A percentile compares a stretch with the other conserved stretches of the same genome.
Evolutionary conservation across 2,113 vertebrate genomes (phyloP).

Genomic region (Nycticorax nycticorax): DNA sequence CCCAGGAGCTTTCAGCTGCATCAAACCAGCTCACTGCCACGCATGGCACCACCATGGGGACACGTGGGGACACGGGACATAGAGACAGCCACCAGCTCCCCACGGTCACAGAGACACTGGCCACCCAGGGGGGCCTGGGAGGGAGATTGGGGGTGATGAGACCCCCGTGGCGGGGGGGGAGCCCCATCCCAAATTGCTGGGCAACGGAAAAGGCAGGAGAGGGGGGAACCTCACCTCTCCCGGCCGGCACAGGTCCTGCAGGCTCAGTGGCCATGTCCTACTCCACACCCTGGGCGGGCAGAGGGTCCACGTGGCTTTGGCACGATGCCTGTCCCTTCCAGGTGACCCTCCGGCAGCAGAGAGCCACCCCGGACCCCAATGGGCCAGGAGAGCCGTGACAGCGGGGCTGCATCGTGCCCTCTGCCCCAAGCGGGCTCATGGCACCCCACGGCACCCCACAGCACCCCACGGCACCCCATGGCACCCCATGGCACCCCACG

Average conservation of each 20-base stretch:
- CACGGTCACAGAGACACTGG: background rate
- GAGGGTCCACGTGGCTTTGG: background rate
- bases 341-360: background rate
- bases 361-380: background rate
- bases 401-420: background rate
- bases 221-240: background rate
- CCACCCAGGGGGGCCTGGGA: background rate
- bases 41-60: background rate
- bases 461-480: background rate
- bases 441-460: rapidly evolving
- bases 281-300: background rate
- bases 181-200: background rate
- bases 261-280: rapidly evolving
- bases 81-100: background rate
- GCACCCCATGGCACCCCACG: background rate
- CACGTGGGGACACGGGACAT: rapidly evolving
- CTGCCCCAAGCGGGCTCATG: background rate
- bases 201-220: background rate
- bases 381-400: background rate
- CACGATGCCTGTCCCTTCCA: background rate
- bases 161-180: rapidly evolving
- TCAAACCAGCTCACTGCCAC: background rate
- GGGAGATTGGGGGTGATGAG: background rate
- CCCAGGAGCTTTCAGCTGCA: background rate
- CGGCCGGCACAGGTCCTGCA: background rate